Conservation (phyloP, 2,113 vertebrate genomes). For the Periophthalmus modestus region DNA sequence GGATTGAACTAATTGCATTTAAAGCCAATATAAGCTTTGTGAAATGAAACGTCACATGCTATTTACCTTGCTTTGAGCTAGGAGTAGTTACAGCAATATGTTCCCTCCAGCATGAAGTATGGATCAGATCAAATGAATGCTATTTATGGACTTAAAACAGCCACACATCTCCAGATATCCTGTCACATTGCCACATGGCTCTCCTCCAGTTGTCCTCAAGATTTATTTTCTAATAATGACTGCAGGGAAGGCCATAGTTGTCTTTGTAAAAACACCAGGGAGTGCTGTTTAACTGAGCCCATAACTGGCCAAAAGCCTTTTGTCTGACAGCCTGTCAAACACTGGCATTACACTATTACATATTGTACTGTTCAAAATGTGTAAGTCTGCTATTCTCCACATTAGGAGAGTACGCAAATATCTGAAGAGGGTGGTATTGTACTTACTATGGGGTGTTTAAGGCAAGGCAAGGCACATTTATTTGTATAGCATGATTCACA, state of each 20-base stretch:
- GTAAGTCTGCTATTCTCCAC: neutral
- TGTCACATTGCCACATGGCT: slow-evolving; percentile 30
- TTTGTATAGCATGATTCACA: too few species aligned
- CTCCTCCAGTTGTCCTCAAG: neutral
- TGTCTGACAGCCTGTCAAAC: slow-evolving; percentile 2
- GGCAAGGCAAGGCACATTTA: too few species aligned
- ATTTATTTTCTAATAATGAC: slow-evolving; percentile 23
- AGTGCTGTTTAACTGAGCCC: neutral
- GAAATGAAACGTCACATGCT: neutral
- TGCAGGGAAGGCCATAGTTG: neutral
- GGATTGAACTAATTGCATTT: slow-evolving; percentile 2
- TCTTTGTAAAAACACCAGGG: neutral
- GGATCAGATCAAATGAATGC: slow-evolving; percentile 21
- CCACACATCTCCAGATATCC: slow-evolving; percentile 44
- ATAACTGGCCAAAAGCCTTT: neutral
- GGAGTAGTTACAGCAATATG: slow-evolving; percentile 7
- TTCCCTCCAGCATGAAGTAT: slow-evolving; percentile 26
- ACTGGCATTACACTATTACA: neutral
- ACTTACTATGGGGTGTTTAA: too few species aligned
- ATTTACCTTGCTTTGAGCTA: neutral
- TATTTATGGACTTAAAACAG: slow-evolving; percentile 42
- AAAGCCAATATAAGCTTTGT: neutral
- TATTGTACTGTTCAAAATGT: neutral
- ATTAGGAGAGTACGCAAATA: neutral
- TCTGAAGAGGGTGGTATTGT: neutral